Base-by-base conservation (phyloP, 2,797 vertebrate genomes). In the Leuciscus waleckii region DNA sequence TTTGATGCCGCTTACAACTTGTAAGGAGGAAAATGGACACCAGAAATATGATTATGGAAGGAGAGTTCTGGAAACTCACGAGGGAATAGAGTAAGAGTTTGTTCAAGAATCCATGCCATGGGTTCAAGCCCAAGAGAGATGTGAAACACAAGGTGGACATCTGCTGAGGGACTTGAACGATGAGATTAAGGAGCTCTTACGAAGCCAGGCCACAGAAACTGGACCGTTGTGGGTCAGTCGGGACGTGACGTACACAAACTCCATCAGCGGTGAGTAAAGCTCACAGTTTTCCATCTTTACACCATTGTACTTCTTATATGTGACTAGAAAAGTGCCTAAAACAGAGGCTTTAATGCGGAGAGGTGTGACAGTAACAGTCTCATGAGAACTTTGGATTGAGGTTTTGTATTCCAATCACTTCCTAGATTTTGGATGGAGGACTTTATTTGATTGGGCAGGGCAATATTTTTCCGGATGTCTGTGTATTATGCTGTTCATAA, bases 221-320 rank as follows among this genome's bases (percentile, higher is more conserved):
- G 79, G 88, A 21, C 93, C 89, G 19, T 95, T 92, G 93, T 96
- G 95, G 95, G 90, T 95, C 14, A 92, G 91, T 6, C 26, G 87
- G 23, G 61, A 29, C 29, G 56, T 87, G 69, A 75, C 41, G 46
- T 51, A 68, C 65, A 63, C 82, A 41, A 82, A 58, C 32, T 39
- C 84, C 43, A 43, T 6, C 4, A 46, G n/a, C 14, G 82, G 95
- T 96, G 81, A 95, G 95, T 91, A 63, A 69, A 10, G 19, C 35
- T 79, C 21, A 35, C 7, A 41, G 51, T 56, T 70, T 32, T 13
- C 14, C 21, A 8, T 21, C 29, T 75, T n/a, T 46, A 14, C 43
- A 46, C 43, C 13, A 0, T 46, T 32, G 49, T 41, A 61, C 35
- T 61, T n/a, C 14, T 51, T 17, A 51, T 17, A 46, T 14, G 43